phyloP scores from a whole-genome alignment of 2,797 vertebrate genomes.

The Pangasius krempfi region DNA sequence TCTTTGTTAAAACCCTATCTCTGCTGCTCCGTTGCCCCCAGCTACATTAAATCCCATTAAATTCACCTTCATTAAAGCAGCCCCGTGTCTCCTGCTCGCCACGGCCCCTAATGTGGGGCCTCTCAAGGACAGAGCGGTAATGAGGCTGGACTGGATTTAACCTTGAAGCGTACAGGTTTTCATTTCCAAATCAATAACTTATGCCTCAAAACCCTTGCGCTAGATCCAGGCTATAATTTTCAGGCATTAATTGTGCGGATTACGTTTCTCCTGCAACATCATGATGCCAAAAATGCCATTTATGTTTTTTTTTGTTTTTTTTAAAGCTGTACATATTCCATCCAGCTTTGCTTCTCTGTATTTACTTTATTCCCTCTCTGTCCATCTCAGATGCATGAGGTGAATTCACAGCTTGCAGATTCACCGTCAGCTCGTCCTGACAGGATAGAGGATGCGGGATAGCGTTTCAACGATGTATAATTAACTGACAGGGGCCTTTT shows the following conservation, averaged over 20 bases:
- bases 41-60: conserved; percentile 89
- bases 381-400: conserved; percentile 49
- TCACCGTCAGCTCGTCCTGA: conserved; percentile 66
- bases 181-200: conserved; percentile 88
- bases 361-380: conserved; percentile 23
- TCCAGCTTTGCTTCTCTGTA: conserved; percentile 59
- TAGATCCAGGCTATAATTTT: conserved; percentile 81
- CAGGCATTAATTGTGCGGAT: conserved; percentile 80
- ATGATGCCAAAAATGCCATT: conserved; percentile 69
- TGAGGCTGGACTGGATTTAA: conserved; percentile 83
- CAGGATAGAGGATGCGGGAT: conserved; percentile 63
- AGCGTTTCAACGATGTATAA: conserved; percentile 72
- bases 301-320: conserved; percentile 60
- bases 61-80: conserved; percentile 88
- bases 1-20: conserved; percentile 87
- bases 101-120: conserved; percentile 75
- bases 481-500: conserved; percentile 66
- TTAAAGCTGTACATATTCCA: conserved; percentile 68
- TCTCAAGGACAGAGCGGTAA: conserved; percentile 83
- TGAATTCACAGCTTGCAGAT: conserved; percentile 70
- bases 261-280: conserved; percentile 74
- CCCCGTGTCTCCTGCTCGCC: conserved; percentile 73
- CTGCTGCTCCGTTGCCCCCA: conserved; percentile 83
- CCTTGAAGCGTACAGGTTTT: conserved; percentile 85
- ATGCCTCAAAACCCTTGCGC: conserved; percentile 77